phyloP scores from a whole-genome alignment of 2,113 vertebrate genomes.

The Cyanoramphus novaezelandiae region DNA sequence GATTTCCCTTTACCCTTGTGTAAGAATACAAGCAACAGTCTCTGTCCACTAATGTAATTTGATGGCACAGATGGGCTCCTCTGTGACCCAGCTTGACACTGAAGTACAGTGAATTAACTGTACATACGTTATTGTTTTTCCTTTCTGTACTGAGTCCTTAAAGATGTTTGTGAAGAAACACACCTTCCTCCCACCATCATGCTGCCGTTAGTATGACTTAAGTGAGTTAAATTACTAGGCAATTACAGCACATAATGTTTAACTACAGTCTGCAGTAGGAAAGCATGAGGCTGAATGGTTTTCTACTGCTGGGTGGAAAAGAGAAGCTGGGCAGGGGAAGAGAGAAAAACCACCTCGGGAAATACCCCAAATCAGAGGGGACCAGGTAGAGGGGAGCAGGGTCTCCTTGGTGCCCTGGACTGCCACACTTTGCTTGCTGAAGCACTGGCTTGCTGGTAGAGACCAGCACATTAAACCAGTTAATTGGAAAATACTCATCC shows the following conservation, averaged over 20 bases:
- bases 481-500: background rate
- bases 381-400: rapidly evolving
- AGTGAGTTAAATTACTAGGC: background rate
- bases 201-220: background rate
- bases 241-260: background rate
- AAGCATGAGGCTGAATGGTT: background rate
- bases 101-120: background rate
- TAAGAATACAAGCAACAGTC: background rate
- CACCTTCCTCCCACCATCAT: background rate
- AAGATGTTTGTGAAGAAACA: background rate
- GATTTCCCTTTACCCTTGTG: background rate
- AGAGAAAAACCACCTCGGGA: background rate
- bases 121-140: background rate
- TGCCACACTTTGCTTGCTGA: background rate
- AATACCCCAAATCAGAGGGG: background rate
- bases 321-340: background rate
- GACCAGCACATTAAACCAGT: background rate
- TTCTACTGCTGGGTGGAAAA: background rate
- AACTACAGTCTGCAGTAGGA: background rate
- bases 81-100: background rate
- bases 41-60: background rate
- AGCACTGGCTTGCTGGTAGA: background rate
- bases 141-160: background rate
- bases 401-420: background rate
- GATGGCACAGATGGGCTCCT: background rate